Evolutionary conservation across 1,140 invertebrate species (phyloP), one percentile per base, ranked within the genome.

Genomic region (Arctopsyche grandis): DNA sequence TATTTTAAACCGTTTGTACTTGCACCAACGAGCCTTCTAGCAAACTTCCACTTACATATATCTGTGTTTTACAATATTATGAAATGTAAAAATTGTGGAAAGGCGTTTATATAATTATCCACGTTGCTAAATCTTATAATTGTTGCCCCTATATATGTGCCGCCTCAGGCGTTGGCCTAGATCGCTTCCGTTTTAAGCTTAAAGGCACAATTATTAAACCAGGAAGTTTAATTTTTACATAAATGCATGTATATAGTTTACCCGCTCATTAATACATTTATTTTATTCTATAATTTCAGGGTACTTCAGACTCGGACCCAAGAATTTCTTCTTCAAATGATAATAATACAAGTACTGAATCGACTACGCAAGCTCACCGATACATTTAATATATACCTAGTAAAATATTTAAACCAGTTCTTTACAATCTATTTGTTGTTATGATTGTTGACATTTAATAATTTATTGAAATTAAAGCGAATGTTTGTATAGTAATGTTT

Each of bases 301-400:
- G 48, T 78, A 73, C 58, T 80, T 75, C 76, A 48, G 79, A 75
- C 78, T 75, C 75, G 77, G 77, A 58, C 76, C 78, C 58, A 78
- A 77, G 26, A 48, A 44, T 21, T 80, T 74, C 79, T 78, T 74
- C 58, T 80, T 75, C 58, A 74, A 78, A 56, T 78, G 76, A 80
- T 73, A 4, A 73, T 73, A 4, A 73, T 38, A 0, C 77, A 0
- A 0, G 29, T n/a, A 3, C 24, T 26, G 9, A 0, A 26, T 66
- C 63, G 21, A 26, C 24, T 60, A 19, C 14, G 21, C 16, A 21
- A 60, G 56, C 56, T 60, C 56, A 60, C 56, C 56, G 56, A 60
- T 38, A 38, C 29, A 38, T 38, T 38, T 38, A 38, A 38, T 38
- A n/a, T n/a, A n/a, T n/a, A n/a, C 14, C 14, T 56, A 60, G 56